phyloP scores from a whole-genome alignment of 2,797 vertebrate species.

The Ctenopoma multispine region DNA sequence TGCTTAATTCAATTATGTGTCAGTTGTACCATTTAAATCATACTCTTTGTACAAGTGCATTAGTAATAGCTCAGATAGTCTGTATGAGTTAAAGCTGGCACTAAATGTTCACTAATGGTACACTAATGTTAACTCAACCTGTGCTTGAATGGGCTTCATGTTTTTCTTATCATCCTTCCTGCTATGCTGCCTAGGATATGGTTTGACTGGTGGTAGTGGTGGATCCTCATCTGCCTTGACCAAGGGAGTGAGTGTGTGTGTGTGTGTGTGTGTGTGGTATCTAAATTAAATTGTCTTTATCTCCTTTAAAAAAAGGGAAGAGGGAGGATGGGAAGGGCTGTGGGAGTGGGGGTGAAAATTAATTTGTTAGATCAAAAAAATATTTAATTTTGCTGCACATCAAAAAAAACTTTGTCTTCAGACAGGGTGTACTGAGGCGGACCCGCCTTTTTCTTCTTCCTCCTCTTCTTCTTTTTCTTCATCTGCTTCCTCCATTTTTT shows the following conservation, averaged over 20 bases:
- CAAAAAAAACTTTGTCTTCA: conserved; percentile 88
- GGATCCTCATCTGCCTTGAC: conserved; percentile 65
- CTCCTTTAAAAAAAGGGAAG: conserved; percentile 73
- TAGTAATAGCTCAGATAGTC: background rate
- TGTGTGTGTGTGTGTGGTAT: conserved; percentile 65
- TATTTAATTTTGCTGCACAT: conserved; percentile 88
- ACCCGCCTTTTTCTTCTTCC: conserved; percentile 65
- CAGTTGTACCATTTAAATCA: background rate
- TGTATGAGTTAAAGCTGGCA: no score
- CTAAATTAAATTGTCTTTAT: conserved; percentile 91
- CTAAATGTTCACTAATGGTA: no score
- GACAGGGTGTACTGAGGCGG: conserved; percentile 82
- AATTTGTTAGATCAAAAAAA: conserved; percentile 91
- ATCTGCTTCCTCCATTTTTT: conserved; percentile 60
- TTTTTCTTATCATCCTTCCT: conserved; percentile 39
- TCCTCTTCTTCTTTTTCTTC: conserved; percentile 73
- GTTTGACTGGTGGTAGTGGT: conserved; percentile 20
- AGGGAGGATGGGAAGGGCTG: conserved; percentile 60
- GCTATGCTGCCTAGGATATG: conserved; percentile 1
- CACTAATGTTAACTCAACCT: background rate
- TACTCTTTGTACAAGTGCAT: background rate
- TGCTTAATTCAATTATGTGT: background rate
- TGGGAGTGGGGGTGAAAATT: conserved; percentile 79
- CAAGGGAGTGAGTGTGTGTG: conserved; percentile 35
- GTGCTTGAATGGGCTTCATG: background rate